These are phyloP conservation scores for Agriotes lineatus DNA, from an alignment of 2,888 invertebrate species.

Conservation along the genomic window DNA sequence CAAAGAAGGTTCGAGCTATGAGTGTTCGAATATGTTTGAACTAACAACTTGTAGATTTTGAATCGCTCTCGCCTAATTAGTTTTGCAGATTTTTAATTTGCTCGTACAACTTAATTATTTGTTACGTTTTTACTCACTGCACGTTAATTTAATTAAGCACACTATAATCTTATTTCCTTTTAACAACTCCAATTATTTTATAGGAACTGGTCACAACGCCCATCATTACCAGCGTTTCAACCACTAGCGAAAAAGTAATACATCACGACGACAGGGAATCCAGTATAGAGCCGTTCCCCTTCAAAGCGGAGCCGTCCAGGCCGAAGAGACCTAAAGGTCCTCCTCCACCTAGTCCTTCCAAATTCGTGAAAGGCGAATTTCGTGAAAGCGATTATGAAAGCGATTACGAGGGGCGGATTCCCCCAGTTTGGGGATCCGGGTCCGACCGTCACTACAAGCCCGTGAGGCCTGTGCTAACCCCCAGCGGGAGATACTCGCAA, in stretches of 20 bases:
- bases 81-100: not conserved
- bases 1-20: constrained; percentile 64
- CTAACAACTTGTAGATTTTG: not conserved
- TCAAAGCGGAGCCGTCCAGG: constrained; percentile 63
- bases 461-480: constrained; percentile 71
- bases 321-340: constrained; percentile 64
- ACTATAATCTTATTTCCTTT: not conserved
- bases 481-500: constrained; percentile 66
- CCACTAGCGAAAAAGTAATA: constrained; percentile 61
- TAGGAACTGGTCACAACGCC: constrained; percentile 71
- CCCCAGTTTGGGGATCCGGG: constrained; percentile 73
- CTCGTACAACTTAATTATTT: not conserved
- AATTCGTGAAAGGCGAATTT: constrained; percentile 75
- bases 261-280: constrained; percentile 61
- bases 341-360: constrained; percentile 74
- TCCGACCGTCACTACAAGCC: constrained; percentile 71
- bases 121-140: not conserved
- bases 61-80: not conserved
- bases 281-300: constrained; percentile 66
- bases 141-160: not conserved
- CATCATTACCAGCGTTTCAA: constrained; percentile 67
- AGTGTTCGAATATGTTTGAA: no score
- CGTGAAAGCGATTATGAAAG: constrained; percentile 80
- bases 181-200: constrained; percentile 46
- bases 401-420: constrained; percentile 76